Evolutionary conservation across 1,140 invertebrate genomes (phyloP), one percentile per base, ranked within the genome.

Genomic region (Glossosoma conforme): DNA sequence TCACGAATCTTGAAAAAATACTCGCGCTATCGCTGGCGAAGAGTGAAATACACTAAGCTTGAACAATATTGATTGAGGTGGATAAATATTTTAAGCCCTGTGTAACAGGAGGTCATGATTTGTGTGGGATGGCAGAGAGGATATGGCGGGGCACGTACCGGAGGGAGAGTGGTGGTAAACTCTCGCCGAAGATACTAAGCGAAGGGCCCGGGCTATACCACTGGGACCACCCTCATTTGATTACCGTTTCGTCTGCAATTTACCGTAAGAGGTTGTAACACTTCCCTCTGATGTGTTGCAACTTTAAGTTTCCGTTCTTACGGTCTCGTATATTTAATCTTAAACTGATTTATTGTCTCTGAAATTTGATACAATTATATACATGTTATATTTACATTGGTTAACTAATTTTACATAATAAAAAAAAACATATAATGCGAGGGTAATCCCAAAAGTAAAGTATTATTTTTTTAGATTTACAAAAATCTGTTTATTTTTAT

Each of bases 221-320:
- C 32, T n/a, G 48, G 54, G 48, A 52, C 32, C 44, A 45, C 44
- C 54, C 52, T 56, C 54, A 56, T 56, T 56, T 56, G 54, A 56
- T 56, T 56, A 56, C 54, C 54, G 54, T 48, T 52, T 45, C 54
- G 49, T 52, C 49, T 56, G 54, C 54, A 52, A 56, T 56, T 56
- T 47, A 15, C 45, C 41, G 6, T 21, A 30, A 48, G 46, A 37
- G 38, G 51, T 18, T 35, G 17, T n/a, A 24, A 13, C 48, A 15
- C 33, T 41, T 17, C 54, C 54, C 54, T 51, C 48, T 35, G 35
- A 48, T 52, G 51, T 43, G 42, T 47, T 47, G 48, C 54, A 50
- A 48, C 52, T 52, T 52, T 21, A 33, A 30, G 28, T 28, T 21
- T 13, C 22, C 44, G 44, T 47, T 36, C n/a, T n/a, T n/a, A n/a